A percentile compares a stretch with the other conserved stretches of the same genome.
Conservation (phyloP, 1,140 invertebrate species). For the Telenomus remus region DNA sequence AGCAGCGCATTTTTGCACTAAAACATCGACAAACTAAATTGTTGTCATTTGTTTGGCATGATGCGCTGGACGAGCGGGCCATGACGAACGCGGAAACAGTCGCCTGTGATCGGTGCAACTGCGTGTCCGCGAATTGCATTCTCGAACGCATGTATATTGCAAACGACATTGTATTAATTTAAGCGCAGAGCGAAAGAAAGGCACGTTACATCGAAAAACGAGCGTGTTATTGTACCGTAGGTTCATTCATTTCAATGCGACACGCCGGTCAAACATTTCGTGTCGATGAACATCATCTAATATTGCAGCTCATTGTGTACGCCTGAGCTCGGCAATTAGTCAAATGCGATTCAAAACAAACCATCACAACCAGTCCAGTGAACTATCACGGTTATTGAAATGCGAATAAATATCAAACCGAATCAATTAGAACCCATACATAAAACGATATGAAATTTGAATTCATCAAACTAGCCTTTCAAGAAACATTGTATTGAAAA, state of each 20-base stretch:
- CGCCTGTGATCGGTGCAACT: slow-evolving; percentile 21
- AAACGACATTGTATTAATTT: slow-evolving; percentile 51
- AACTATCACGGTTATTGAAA: background rate
- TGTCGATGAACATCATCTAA: slow-evolving; percentile 54
- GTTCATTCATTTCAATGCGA: no score
- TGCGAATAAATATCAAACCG: background rate
- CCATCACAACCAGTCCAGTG: background rate
- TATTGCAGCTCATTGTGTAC: slow-evolving; percentile 20
- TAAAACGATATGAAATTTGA: background rate
- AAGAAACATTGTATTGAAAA: slow-evolving; percentile 36
- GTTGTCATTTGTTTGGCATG: slow-evolving; percentile 37
- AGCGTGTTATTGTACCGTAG: no score
- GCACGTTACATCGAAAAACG: slow-evolving; percentile 40
- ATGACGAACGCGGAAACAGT: slow-evolving; percentile 4
- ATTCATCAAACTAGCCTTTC: no score
- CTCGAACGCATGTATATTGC: slow-evolving; percentile 48
- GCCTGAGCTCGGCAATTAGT: slow-evolving; percentile 14
- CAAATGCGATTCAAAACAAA: background rate
- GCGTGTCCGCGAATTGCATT: slow-evolving; percentile 28
- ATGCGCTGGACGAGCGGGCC: slow-evolving; percentile 4
- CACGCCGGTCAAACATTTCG: slow-evolving; percentile 52
- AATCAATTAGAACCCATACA: background rate
- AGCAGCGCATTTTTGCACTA: slow-evolving; percentile 16
- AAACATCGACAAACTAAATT: slow-evolving; percentile 26
- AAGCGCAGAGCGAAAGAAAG: slow-evolving; percentile 26